Evolutionary conservation across 2,888 invertebrate genomes (phyloP), one percentile per base, ranked within the genome.

Genomic region (Encarsia formosa): DNA sequence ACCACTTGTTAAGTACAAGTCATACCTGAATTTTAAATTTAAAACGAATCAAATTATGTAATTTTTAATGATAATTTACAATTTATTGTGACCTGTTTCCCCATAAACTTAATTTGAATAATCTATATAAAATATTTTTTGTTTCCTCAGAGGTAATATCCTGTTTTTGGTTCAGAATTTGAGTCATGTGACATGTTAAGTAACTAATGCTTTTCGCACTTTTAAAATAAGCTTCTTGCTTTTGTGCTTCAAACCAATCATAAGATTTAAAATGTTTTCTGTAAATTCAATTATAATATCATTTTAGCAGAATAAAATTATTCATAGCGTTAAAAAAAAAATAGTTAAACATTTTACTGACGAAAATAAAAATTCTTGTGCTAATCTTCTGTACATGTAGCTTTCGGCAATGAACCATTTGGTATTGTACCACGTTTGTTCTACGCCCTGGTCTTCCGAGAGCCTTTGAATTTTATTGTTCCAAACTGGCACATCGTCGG

Each of bases 351-450:
- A n/a, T n/a, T n/a, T 32, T 13, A 38, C 72, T 74, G 73, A 88
- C 89, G 80, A 81, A 16, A 81, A 66, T 61, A 82, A 79, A 65
- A 91, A 85, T 18, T 83, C 82, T 66, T 87, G 83, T 44, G 78
- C 75, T 5, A 90, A 66, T 52, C 80, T 77, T 40, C 88, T 78
- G 61, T 97, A 98, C 76, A 97, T 83, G 70, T 95, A 97, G 67
- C 94, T 93, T 74, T 98, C 98, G 0, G 85, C 82, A 66, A 91
- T 87, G 0, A 98, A 78, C 96, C 96, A 98, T 1, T 83, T 78
- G 22, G 87, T 81, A 13, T 82, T 81, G 69, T 88, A 98, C 71
- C 71, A 72, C 1, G 74, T 74, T 11, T 78, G 76, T 1, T 67
- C 63, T 42, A 58, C 63, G 3, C 67, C 71, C 43, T 73, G 70